A percentile compares a stretch with the other conserved stretches of the same genome.
These are phyloP conservation scores for Lepidotrigona ventralis DNA, from an alignment of 1,140 invertebrate species.

Conservation along the genomic window DNA sequence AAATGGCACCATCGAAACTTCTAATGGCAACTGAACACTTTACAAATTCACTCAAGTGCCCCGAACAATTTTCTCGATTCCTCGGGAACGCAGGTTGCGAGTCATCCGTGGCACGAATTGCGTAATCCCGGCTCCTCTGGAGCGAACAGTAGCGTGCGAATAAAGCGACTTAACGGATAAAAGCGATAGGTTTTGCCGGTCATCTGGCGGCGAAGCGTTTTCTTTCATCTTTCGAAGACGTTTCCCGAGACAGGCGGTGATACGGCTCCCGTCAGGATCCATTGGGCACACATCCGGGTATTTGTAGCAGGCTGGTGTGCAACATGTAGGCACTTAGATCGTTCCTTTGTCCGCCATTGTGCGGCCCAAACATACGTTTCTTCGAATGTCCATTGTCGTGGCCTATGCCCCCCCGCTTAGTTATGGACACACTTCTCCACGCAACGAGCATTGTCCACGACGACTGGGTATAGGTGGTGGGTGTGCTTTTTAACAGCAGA, in stretches of 20 bases:
- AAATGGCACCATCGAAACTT: no score
- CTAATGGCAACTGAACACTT: background rate
- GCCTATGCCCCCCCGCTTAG: conserved; percentile 25
- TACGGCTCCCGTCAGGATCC: conserved; percentile 40
- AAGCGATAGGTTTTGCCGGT: conserved; percentile 14
- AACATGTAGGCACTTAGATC: conserved; percentile 67
- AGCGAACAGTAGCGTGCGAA: background rate
- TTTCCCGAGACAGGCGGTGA: conserved; percentile 35
- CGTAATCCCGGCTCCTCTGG: background rate
- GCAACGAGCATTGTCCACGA: conserved; percentile 47
- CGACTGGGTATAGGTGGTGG: conserved; percentile 2
- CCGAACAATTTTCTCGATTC: background rate
- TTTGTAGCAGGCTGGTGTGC: conserved; percentile 54
- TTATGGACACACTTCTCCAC: conserved; percentile 63
- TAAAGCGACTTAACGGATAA: conserved; percentile 15
- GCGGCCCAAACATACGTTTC: conserved; percentile 59
- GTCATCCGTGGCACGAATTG: background rate
- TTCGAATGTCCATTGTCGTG: conserved; percentile 59
- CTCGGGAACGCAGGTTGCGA: background rate
- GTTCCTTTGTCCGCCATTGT: conserved; percentile 57
- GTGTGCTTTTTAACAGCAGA: conserved; percentile 54
- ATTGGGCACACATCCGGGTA: conserved; percentile 64
- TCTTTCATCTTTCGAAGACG: conserved; percentile 25
- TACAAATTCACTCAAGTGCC: background rate
- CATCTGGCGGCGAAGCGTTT: conserved; percentile 25